Conservation (phyloP, 2,888 invertebrate genomes). For the Drosophila greeni region DNA sequence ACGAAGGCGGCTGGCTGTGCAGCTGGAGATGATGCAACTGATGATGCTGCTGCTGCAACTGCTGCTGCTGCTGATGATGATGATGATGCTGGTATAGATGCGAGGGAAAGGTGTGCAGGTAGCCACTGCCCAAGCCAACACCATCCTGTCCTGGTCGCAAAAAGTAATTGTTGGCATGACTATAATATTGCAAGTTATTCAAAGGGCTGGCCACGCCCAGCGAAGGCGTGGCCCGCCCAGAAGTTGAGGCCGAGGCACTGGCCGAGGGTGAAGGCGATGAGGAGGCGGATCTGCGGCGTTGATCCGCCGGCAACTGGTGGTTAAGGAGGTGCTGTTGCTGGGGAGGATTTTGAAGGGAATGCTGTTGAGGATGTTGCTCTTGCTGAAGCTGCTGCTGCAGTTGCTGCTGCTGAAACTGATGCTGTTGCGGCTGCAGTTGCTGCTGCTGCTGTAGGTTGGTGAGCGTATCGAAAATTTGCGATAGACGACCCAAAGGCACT, state of each 20-base stretch:
- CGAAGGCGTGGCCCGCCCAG: constrained; percentile 72
- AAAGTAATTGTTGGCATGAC: constrained; percentile 68
- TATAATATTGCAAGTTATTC: constrained; percentile 53
- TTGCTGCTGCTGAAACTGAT: constrained; percentile 23
- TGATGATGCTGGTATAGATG: constrained; percentile 67
- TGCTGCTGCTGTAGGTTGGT: constrained; percentile 85
- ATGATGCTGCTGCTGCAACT: constrained; percentile 43
- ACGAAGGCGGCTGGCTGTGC: constrained; percentile 56
- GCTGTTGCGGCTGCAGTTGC: constrained; percentile 81
- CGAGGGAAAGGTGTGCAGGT: constrained; percentile 77
- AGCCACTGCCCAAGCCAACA: constrained; percentile 53
- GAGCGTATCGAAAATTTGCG: constrained; percentile 90
- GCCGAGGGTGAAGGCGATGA: constrained; percentile 67
- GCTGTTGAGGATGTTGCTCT: too few species aligned
- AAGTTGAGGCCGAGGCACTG: constrained; percentile 52
- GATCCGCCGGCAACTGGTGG: constrained; percentile 69
- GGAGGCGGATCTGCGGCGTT: constrained; percentile 63
- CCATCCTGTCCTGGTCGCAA: constrained; percentile 70
- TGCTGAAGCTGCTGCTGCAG: constrained; percentile 77
- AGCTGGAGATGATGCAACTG: constrained; percentile 41
- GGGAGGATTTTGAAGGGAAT: too few species aligned
- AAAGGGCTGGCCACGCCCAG: constrained; percentile 55
- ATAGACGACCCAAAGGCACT: constrained; percentile 85
- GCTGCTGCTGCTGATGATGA: constrained; percentile 63
- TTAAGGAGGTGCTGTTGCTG: constrained; percentile 77